Evolutionary conservation across 2,888 invertebrate species (phyloP), one percentile per base, ranked within the genome.

Genomic region (Latrodectus elegans): DNA sequence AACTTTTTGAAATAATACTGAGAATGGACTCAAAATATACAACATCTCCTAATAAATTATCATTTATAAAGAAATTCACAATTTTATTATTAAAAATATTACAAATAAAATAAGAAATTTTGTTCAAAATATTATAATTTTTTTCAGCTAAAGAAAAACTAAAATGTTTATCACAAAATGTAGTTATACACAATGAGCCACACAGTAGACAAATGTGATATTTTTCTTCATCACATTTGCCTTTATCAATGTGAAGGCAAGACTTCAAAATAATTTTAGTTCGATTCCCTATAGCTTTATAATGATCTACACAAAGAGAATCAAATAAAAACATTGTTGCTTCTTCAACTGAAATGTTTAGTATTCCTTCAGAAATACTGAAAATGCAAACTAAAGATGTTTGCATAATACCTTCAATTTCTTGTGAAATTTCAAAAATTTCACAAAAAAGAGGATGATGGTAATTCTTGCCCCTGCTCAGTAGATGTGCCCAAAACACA

Each of bases 361-460:
- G 51, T 14, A 65, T 52, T 67, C 49, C 51, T 67, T 67, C 65
- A 15, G 76, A 17, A 53, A 81, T 64, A 26, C 76, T 80, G 14
- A 86, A 81, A 11, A 77, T n/a, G 65, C 86, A 86, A 72, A 86
- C 72, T 52, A 74, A 51, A 14, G 26, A 17, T 8, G 26, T 52
- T 26, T 72, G 70, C 38, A 22, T 22, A 52, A 72, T 76, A 14
- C 74, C 72, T 64, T 81, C 77, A 38, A 67, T 53, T 77, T 86
- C 73, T 67, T 86, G 86, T 15, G 86, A 81, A 49, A 81, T 53
- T 71, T 77, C 17, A 9, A 86, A 81, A 51, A 86, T 51, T 49
- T 86, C 86, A 67, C 81, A 86, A 73, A 52, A 81, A 77, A 79
- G 85, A 88, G 88, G 88, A 88, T 82, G 85, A 78, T 88, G 85